Evolutionary conservation across 2,797 vertebrate genomes (phyloP), one percentile per base, ranked within the genome.

Genomic region (Fringilla coelebs): DNA sequence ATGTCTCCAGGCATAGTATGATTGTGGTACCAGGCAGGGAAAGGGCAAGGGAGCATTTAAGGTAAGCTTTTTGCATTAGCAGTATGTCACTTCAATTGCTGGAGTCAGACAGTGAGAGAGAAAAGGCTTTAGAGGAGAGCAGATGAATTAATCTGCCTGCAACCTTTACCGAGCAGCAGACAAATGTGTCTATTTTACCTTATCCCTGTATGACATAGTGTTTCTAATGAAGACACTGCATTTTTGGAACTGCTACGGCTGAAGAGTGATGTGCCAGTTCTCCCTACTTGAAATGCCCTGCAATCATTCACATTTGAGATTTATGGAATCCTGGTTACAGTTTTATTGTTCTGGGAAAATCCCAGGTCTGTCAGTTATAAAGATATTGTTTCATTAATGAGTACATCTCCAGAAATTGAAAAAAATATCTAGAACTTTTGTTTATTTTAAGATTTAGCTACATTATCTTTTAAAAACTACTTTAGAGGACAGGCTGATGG

Each of bases 121-220:
- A 88, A 91, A 89, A 93, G 38, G 16, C 41, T 90, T 91, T 83
- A 49, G 46, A 85, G 28, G 32, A 61, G 21, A 95, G 20, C 49
- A 77, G 73, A 68, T 49, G 62, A 84, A 84, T 88, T 96, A 94
- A 86, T 65, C 80, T 90, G 32, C 38, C 38, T 81, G 32, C 32
- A 93, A 54, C 29, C 49, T 90, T 74, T 90, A 66, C 70, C 72
- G 52, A 93, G 73, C 32, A 86, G 49, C 38, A 86, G 84, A 84
- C 40, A 93, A 91, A 78, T 65, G 55, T 65, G 46, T 84, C 65
- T 90, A 40, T 88, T 80, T 96, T 84, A 83, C 62, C 38, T 86
- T 75, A 72, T 54, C 6, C 38, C 31, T 90, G 48, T 63, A 52
- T 89, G 62, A 49, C 46, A 74, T 3, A 75, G 17, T 26, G 19